Evolutionary conservation across 2,797 vertebrate genomes (phyloP).

Genomic region (Hyperoplus immaculatus): DNA sequence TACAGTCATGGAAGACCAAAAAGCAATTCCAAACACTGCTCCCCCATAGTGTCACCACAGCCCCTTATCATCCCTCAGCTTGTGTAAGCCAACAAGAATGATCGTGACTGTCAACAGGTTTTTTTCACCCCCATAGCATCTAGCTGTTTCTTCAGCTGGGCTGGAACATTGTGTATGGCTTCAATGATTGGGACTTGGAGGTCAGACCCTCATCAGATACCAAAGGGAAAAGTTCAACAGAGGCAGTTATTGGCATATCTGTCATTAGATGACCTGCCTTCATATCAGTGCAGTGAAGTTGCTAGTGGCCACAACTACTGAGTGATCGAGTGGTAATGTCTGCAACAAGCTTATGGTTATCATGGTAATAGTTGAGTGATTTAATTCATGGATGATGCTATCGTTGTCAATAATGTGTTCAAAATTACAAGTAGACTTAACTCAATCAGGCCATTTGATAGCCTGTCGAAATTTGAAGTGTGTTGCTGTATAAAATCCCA

Average conservation of each 20-base stretch:
- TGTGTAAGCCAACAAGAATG: constrained; percentile 85
- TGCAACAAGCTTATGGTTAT: background rate
- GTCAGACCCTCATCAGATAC: background rate
- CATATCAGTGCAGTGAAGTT: background rate
- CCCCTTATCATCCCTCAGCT: constrained; percentile 59
- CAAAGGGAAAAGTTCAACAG: background rate
- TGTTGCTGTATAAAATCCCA: constrained; percentile 61
- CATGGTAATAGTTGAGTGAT: constrained; percentile 17
- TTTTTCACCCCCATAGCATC: constrained; percentile 80
- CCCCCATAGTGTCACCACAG: background rate
- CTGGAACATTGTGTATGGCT: constrained; percentile 86
- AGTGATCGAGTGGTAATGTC: constrained; percentile 8
- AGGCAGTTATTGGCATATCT: constrained; percentile 7
- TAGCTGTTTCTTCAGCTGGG: constrained; percentile 87
- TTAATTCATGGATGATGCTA: constrained; percentile 18
- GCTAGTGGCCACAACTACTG: constrained; percentile 9
- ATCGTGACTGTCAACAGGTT: constrained; percentile 80
- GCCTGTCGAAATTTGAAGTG: constrained; percentile 58
- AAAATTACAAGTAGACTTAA: constrained; percentile 36
- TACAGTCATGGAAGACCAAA: background rate
- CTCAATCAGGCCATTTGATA: constrained; percentile 46
- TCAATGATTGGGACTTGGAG: constrained; percentile 88
- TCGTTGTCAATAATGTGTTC: constrained; percentile 42
- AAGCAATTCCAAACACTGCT: background rate
- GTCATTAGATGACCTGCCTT: constrained; percentile 10